Evolutionary conservation across 2,888 invertebrate species (phyloP).

Genomic region (Sisyra nigra): DNA sequence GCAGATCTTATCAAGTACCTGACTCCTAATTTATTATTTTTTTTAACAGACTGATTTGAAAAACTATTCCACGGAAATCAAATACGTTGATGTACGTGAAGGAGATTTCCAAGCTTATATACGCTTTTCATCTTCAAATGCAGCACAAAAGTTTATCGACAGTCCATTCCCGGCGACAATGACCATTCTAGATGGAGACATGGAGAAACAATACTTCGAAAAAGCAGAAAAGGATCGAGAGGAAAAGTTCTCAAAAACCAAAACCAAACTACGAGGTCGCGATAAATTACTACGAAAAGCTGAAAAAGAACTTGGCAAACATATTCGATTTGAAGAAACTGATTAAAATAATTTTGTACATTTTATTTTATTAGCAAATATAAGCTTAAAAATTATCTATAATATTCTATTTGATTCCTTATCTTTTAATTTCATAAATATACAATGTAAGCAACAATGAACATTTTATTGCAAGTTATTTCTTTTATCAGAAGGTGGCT

Average conservation of each 20-base stretch:
- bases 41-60: slow-evolving; percentile 40
- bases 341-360: slow-evolving; percentile 9
- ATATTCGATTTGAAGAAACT: slow-evolving; percentile 50
- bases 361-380: not conserved
- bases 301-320: slow-evolving; percentile 51
- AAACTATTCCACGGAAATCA: slow-evolving; percentile 41
- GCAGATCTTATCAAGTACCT: too few relatives aligned
- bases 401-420: not conserved
- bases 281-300: slow-evolving; percentile 41
- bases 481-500: slow-evolving; percentile 1
- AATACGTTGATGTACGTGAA: slow-evolving; percentile 68
- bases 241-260: slow-evolving; percentile 30
- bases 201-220: slow-evolving; percentile 66
- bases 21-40: slow-evolving; percentile 9
- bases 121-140: slow-evolving; percentile 38
- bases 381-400: not conserved
- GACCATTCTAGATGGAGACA: slow-evolving; percentile 38
- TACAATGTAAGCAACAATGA: not conserved
- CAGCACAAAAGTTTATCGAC: slow-evolving; percentile 30
- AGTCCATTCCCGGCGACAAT: slow-evolving; percentile 28
- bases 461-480: not conserved
- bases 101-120: slow-evolving; percentile 50
- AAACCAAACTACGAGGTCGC: slow-evolving; percentile 38
- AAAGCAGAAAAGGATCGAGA: slow-evolving; percentile 49
- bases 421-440: not conserved